phyloP scores from a whole-genome alignment of 2,113 vertebrate genomes.

The Rattus rattus region DNA sequence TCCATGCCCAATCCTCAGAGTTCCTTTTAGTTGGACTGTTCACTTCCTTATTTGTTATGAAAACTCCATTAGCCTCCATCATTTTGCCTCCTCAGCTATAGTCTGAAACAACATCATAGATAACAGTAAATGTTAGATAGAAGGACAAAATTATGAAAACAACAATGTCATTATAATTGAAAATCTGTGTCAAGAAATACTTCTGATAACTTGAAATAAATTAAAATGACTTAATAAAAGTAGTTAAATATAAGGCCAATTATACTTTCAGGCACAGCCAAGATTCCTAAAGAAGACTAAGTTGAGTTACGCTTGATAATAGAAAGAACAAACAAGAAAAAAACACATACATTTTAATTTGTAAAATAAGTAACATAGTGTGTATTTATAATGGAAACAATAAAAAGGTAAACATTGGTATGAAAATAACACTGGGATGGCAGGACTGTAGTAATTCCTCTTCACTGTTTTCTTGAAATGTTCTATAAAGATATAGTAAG shows the following conservation, averaged over 20 bases:
- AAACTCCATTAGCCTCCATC: accelerated
- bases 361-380: not conserved
- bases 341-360: slow-evolving; percentile 20
- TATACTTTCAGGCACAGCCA: not conserved
- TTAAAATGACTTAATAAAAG: not conserved
- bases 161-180: not conserved
- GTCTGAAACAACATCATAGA: not conserved
- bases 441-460: not conserved
- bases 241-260: not conserved
- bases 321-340: not conserved
- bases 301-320: not conserved
- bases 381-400: not conserved
- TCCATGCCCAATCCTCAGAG: not conserved
- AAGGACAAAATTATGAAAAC: not conserved
- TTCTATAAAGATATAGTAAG: slow-evolving; percentile 4
- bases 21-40: not conserved
- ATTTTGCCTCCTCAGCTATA: not conserved
- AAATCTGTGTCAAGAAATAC: not conserved
- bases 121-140: too few species aligned
- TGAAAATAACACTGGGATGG: slow-evolving; percentile 25
- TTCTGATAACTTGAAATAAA: not conserved
- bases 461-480: slow-evolving; percentile 46
- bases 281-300: not conserved
- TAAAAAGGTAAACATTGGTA: slow-evolving; percentile 34
- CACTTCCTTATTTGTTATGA: not conserved